These are phyloP conservation scores for Danio jaintianensis DNA, from an alignment of 2,797 vertebrate species.

Conservation along the genomic window DNA sequence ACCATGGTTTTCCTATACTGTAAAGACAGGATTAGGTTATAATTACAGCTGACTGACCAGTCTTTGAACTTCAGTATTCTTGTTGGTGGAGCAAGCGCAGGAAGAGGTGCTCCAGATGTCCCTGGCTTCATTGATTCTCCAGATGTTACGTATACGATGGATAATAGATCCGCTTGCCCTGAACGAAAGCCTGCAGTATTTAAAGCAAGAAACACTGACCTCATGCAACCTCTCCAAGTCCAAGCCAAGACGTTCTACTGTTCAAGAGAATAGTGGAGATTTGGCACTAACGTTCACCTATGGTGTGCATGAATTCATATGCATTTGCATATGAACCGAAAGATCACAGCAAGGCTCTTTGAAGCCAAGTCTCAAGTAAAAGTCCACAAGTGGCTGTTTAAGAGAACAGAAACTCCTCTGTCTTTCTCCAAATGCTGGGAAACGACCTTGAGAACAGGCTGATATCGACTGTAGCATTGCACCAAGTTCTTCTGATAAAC, in stretches of 20 bases:
- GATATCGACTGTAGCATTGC: constrained; percentile 29
- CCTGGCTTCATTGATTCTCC: constrained; percentile 58
- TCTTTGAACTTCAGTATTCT: constrained; percentile 57
- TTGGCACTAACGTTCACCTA: background rate
- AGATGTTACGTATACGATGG: constrained; percentile 55
- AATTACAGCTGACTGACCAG: constrained; percentile 58
- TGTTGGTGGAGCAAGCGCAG: constrained; percentile 25
- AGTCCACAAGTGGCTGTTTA: constrained; percentile 21
- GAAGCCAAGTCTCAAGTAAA: constrained; percentile 31
- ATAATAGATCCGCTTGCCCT: constrained; percentile 35
- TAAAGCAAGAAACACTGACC: constrained; percentile 37
- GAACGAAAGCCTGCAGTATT: constrained; percentile 13
- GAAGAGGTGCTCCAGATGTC: constrained; percentile 57
- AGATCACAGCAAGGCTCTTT: constrained; percentile 24
- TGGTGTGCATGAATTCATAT: background rate
- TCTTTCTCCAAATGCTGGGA: constrained; percentile 33
- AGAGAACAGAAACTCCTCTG: constrained; percentile 34
- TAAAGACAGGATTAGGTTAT: constrained; percentile 42
- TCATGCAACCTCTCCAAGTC: constrained; percentile 23
- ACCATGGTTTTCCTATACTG: constrained; percentile 24
- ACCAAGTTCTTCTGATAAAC: constrained; percentile 19
- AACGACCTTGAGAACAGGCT: constrained; percentile 26
- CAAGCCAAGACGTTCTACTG: background rate
- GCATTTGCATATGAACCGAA: constrained; percentile 10
- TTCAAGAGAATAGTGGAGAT: background rate